Conservation (phyloP, 1,140 invertebrate species). For the Pomacea maculata region DNA sequence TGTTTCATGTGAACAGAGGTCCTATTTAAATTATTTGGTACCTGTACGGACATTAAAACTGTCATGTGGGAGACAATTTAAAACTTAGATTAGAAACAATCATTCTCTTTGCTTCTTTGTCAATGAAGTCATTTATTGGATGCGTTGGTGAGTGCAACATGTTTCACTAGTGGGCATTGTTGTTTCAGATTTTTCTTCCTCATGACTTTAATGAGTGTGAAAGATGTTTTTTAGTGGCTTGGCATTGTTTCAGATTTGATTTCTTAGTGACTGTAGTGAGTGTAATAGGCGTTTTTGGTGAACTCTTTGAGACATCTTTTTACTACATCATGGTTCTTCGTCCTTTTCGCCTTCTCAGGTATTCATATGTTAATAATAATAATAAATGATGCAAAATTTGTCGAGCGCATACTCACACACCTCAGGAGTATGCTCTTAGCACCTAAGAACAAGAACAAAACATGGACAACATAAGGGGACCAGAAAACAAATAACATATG, state of each 20-base stretch:
- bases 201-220: too few relatives aligned
- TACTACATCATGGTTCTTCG: constrained; percentile 78
- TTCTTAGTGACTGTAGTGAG: constrained; percentile 77
- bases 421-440: too few relatives aligned
- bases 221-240: constrained; percentile 1
- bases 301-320: constrained; percentile 73
- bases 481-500: too few relatives aligned
- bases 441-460: too few relatives aligned
- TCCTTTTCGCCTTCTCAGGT: constrained; percentile 64
- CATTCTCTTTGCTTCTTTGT: neutral
- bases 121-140: neutral
- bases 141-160: neutral
- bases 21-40: too few relatives aligned
- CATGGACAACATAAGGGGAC: too few relatives aligned
- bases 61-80: neutral
- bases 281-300: constrained; percentile 74
- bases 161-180: neutral
- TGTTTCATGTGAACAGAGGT: too few relatives aligned
- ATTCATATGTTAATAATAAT: constrained; percentile 1
- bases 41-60: neutral
- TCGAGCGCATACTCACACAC: too few relatives aligned
- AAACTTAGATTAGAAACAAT: neutral
- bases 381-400: too few relatives aligned
- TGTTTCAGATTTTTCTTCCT: too few relatives aligned
- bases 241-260: constrained; percentile 72